Conservation (phyloP, 2,113 vertebrate species). For the Oreocharis arfaki region DNA sequence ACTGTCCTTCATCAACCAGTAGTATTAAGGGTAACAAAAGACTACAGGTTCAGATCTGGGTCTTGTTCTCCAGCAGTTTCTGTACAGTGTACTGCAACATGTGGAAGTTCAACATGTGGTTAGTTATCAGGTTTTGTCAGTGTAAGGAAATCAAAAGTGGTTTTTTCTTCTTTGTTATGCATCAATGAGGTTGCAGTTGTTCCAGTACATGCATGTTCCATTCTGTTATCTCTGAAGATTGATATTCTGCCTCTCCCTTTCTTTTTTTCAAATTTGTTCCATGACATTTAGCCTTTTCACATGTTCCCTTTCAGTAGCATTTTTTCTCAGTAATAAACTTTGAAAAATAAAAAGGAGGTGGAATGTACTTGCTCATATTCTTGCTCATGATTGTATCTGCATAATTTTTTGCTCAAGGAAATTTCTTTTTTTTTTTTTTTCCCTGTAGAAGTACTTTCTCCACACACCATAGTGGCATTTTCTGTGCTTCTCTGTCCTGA, state of each 20-base stretch:
- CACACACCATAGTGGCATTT: not conserved
- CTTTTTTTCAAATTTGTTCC: not conserved
- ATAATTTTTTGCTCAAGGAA: not conserved
- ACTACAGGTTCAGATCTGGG: not conserved
- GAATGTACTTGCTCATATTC: not conserved
- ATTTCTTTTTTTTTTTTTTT: not conserved
- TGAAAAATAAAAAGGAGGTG: not conserved
- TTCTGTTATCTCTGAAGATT: constrained; percentile 38
- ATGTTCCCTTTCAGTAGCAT: not conserved
- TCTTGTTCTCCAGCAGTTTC: not conserved
- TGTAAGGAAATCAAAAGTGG: constrained; percentile 41
- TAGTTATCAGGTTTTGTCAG: constrained; percentile 28
- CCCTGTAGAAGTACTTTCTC: not conserved
- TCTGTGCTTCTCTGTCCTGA: not conserved
- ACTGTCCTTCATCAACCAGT: not conserved
- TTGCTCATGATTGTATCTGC: not conserved
- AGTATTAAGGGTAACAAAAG: not conserved
- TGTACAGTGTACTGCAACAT: not conserved
- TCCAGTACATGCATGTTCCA: constrained; percentile 35
- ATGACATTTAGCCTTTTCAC: not conserved
- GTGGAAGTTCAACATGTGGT: constrained; percentile 45
- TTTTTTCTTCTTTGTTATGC: constrained; percentile 24
- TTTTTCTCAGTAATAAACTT: not conserved
- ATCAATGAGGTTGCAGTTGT: constrained; percentile 11
- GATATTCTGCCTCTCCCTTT: not conserved